Percentiles rank a stretch among this genome's conserved stretches.
Conservation (phyloP, 1,140 invertebrate genomes). For the Archivesica marissinica region DNA sequence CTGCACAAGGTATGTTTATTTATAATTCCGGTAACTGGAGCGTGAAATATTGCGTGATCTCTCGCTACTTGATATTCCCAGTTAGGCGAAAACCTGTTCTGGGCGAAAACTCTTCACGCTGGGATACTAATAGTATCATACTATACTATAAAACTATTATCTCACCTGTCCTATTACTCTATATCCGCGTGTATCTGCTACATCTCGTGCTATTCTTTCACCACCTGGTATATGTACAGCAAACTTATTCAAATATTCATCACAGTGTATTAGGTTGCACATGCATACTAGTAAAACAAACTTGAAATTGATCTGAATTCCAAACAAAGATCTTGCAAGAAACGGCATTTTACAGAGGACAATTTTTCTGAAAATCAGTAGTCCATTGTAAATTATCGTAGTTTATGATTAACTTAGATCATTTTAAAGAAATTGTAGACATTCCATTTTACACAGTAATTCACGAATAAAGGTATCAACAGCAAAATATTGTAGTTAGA, state of each 20-base stretch:
- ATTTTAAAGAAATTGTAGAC: neutral
- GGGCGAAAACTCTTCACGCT: no score
- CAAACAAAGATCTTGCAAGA: neutral
- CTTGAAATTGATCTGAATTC: neutral
- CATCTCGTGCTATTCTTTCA: conserved; percentile 38
- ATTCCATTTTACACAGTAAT: neutral
- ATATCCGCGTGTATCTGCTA: conserved; percentile 10
- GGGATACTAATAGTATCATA: no score
- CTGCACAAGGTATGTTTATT: no score
- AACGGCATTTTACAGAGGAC: neutral
- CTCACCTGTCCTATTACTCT: conserved; percentile 29
- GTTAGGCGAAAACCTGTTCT: no score
- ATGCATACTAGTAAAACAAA: neutral
- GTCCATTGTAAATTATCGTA: neutral
- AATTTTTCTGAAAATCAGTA: neutral
- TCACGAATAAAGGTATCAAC: no score
- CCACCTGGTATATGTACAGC: conserved; percentile 47
- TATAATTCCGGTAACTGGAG: no score
- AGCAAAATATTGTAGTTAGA: no score
- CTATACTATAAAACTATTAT: no score
- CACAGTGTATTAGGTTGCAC: neutral
- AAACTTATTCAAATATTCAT: conserved; percentile 34
- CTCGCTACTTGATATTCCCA: no score
- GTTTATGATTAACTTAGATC: neutral
- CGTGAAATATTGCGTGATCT: no score